These are phyloP conservation scores for Gasteruption jaculator DNA, from an alignment of 2,888 invertebrate genomes.

Conservation along the genomic window DNA sequence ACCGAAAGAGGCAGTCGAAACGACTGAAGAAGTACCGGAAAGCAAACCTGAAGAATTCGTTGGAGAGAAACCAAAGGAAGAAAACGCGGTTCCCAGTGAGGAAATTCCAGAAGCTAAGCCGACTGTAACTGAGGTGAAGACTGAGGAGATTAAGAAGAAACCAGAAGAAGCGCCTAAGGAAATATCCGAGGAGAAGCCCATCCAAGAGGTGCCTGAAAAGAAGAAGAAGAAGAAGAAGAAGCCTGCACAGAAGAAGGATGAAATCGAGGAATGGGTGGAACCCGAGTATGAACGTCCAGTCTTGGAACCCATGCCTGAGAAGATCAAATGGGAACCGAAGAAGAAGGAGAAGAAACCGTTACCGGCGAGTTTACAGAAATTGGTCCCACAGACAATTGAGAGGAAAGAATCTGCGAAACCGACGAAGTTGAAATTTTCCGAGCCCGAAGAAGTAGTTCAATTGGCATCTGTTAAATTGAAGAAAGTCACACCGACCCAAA, in stretches of 20 bases:
- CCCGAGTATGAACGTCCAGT: slow-evolving; percentile 46
- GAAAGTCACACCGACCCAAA: slow-evolving; percentile 56
- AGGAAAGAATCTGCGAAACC: slow-evolving; percentile 59
- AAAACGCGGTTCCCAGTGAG: slow-evolving; percentile 39
- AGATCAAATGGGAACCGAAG: slow-evolving; percentile 41
- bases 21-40: slow-evolving; percentile 26
- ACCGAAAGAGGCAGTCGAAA: slow-evolving; percentile 25
- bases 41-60: slow-evolving; percentile 25
- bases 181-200: too few relatives aligned
- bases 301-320: slow-evolving; percentile 49
- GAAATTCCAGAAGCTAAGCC: slow-evolving; percentile 32
- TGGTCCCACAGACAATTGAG: slow-evolving; percentile 59
- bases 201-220: slow-evolving; percentile 25
- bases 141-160: too few relatives aligned
- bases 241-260: slow-evolving; percentile 29
- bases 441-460: slow-evolving; percentile 57
- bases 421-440: slow-evolving; percentile 59
- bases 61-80: slow-evolving; percentile 23
- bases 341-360: slow-evolving; percentile 34
- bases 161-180: slow-evolving; percentile 45
- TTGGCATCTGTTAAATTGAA: slow-evolving; percentile 67
- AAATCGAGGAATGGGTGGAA: slow-evolving; percentile 42
- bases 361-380: slow-evolving; percentile 30
- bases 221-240: slow-evolving; percentile 30
- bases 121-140: slow-evolving; percentile 45